Evolutionary conservation across 2,797 vertebrate species (phyloP).

Genomic region (Danio choprae): DNA sequence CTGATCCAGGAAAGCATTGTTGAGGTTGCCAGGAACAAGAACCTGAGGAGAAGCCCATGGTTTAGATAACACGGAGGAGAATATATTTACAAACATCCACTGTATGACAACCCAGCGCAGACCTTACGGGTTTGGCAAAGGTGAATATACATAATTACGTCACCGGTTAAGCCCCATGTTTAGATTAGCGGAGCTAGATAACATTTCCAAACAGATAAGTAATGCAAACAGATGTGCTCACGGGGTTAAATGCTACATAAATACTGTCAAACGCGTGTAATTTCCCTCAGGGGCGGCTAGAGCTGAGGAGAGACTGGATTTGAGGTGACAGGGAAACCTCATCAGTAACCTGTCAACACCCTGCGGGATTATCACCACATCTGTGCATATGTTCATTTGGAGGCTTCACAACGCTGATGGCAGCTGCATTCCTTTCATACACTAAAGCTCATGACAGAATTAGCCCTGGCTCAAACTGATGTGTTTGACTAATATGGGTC

Average conservation of each 20-base stretch:
- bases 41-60: constrained; percentile 75
- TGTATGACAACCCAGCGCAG: constrained; percentile 51
- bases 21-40: constrained; percentile 85
- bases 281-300: constrained; percentile 23
- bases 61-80: constrained; percentile 42
- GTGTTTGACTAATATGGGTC: constrained; percentile 19
- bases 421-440: constrained; percentile 42
- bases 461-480: constrained; percentile 14
- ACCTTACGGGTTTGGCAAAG: constrained; percentile 63
- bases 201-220: constrained; percentile 62
- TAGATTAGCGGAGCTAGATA: constrained; percentile 55
- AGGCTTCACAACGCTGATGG: constrained; percentile 59
- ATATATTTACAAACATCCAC: constrained; percentile 20
- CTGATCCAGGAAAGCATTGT: constrained; percentile 86
- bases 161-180: constrained; percentile 64
- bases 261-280: constrained; percentile 57
- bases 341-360: constrained; percentile 49
- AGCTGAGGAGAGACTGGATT: constrained; percentile 6
- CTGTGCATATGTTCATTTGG: constrained; percentile 23
- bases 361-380: constrained; percentile 54
- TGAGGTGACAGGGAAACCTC: constrained; percentile 32
- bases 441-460: constrained; percentile 20
- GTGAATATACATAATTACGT: constrained; percentile 72
- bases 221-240: constrained; percentile 70
- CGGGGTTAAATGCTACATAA: constrained; percentile 62